phyloP scores from a whole-genome alignment of 2,888 invertebrate species.

The Sisyra terminalis region DNA sequence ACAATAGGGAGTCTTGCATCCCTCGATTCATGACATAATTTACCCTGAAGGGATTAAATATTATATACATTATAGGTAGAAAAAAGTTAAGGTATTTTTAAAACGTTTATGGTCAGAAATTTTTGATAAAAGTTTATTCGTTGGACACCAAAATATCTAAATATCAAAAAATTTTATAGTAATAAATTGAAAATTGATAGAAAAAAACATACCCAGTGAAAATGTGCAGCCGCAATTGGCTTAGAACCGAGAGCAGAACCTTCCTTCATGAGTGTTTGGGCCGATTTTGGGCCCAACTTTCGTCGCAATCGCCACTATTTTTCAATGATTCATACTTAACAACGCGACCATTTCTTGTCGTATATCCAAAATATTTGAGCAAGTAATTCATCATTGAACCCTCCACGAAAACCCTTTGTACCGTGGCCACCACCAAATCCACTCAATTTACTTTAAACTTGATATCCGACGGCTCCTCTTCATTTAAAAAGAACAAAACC shows the following conservation, averaged over 20 bases:
- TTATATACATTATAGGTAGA: too few species aligned
- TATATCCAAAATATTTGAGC: conserved; percentile 3
- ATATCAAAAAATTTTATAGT: too few species aligned
- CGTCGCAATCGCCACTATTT: conserved; percentile 1
- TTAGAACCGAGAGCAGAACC: conserved; percentile 4
- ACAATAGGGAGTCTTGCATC: too few species aligned
- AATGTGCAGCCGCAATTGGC: conserved; percentile 6
- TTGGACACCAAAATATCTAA: too few species aligned
- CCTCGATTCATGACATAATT: too few species aligned
- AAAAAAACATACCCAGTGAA: conserved; percentile 4
- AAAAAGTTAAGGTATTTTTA: too few species aligned
- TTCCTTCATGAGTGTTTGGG: conserved; percentile 6
- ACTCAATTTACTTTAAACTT: background rate
- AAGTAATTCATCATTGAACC: conserved; percentile 1
- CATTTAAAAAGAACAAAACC: background rate
- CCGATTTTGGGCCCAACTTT: background rate
- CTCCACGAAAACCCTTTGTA: background rate
- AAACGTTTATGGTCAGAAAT: too few species aligned
- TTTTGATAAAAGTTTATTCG: too few species aligned
- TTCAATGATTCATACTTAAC: conserved; percentile 2
- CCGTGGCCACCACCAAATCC: background rate
- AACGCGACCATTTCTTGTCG: background rate
- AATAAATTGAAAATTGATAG: too few species aligned
- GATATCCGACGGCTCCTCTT: background rate
- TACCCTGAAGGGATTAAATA: too few species aligned